These are phyloP conservation scores for Lochmaea crataegi DNA, from an alignment of 2,888 invertebrate genomes.

Conservation along the genomic window DNA sequence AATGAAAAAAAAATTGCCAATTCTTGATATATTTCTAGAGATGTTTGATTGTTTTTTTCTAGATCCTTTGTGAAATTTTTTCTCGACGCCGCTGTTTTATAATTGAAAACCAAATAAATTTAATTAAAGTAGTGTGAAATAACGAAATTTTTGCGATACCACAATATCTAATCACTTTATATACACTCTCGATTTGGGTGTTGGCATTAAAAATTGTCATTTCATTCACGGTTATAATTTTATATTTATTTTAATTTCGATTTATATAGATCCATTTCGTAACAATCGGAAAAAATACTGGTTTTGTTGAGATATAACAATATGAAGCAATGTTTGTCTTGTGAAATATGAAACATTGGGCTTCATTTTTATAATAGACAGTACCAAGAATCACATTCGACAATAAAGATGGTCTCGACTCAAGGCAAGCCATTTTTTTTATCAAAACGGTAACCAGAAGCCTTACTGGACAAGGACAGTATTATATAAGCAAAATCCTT, in stretches of 20 bases:
- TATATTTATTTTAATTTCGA: neutral
- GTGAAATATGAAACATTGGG: neutral
- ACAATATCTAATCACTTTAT: slow-evolving; percentile 23
- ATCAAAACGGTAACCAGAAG: no score
- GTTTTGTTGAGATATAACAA: neutral
- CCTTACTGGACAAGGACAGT: no score
- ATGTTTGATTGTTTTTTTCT: no score
- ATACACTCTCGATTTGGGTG: slow-evolving; percentile 4
- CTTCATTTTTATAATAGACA: neutral
- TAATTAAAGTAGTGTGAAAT: slow-evolving; percentile 23
- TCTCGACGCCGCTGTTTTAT: neutral
- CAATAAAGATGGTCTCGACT: no score
- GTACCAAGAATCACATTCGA: no score
- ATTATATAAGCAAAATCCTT: no score
- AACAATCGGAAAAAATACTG: neutral
- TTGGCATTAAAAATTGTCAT: slow-evolving; percentile 4
- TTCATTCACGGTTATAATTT: neutral
- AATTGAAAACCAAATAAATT: slow-evolving; percentile 12
- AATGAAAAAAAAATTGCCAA: no score
- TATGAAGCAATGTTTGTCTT: neutral
- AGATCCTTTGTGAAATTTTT: neutral
- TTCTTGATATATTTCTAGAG: no score
- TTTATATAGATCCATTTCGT: neutral
- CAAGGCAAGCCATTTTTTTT: no score
- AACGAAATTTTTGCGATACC: slow-evolving; percentile 16